Evolutionary conservation across 2,797 vertebrate genomes (phyloP).

Genomic region (Eulemur albifrons): DNA sequence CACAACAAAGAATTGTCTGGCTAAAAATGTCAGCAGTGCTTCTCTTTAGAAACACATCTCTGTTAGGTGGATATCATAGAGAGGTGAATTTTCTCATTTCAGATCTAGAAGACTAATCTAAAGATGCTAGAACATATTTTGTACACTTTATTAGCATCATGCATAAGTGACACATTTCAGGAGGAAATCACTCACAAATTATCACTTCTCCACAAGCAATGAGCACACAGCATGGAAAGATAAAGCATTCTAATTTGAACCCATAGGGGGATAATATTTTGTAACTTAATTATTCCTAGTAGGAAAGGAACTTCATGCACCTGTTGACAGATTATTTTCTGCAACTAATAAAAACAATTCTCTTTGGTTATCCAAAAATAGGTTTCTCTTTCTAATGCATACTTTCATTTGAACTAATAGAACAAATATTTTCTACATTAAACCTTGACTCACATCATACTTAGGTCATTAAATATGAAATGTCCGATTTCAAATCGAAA

Average conservation of each 20-base stretch:
- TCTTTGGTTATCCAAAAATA: not conserved
- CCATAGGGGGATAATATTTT: not conserved
- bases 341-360: not conserved
- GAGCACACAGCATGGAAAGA: not conserved
- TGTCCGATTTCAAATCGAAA: too few relatives aligned
- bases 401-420: conserved; percentile 11
- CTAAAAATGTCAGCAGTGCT: not conserved
- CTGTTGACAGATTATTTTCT: conserved; percentile 11
- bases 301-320: not conserved
- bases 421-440: not conserved
- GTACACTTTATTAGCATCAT: not conserved
- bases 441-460: not conserved
- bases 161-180: not conserved
- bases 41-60: not conserved
- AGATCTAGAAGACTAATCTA: not conserved
- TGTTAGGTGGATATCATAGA: not conserved
- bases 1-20: not conserved
- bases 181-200: conserved; percentile 34
- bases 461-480: too few relatives aligned
- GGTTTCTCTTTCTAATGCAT: not conserved
- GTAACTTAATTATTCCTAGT: conserved; percentile 31
- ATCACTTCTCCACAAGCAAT: not conserved
- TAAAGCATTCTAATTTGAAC: conserved; percentile 28
- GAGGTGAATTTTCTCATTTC: not conserved
- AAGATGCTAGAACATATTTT: not conserved